phyloP scores from a whole-genome alignment of 2,888 invertebrate genomes.

The Dorcus hopei region DNA sequence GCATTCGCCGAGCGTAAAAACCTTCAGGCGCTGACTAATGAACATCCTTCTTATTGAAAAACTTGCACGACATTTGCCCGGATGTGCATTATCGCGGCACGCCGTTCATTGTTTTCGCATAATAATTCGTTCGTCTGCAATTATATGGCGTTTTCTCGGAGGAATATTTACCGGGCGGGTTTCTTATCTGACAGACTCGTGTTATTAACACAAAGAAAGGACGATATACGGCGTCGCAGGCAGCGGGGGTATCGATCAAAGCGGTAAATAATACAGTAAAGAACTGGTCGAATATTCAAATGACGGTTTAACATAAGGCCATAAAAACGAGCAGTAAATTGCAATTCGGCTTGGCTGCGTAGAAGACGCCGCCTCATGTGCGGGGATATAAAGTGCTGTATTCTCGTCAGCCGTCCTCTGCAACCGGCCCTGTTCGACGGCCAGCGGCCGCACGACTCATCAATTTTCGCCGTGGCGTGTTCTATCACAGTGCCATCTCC shows the following conservation, averaged over 20 bases:
- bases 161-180: too few species aligned
- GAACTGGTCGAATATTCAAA: conserved; percentile 23
- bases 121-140: too few species aligned
- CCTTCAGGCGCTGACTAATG: conserved; percentile 15
- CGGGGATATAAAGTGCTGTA: too few species aligned
- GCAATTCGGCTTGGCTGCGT: conserved; percentile 34
- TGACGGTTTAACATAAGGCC: conserved; percentile 19
- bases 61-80: not conserved
- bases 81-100: not conserved
- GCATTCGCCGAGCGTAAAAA: not conserved
- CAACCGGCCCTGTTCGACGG: conserved; percentile 15
- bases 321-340: conserved; percentile 36
- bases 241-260: conserved; percentile 13
- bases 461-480: conserved; percentile 49
- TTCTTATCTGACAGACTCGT: too few species aligned
- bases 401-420: conserved; percentile 1
- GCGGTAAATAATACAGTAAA: conserved; percentile 23
- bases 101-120: too few species aligned
- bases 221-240: too few species aligned
- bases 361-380: conserved; percentile 12
- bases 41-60: conserved; percentile 14
- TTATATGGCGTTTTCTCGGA: too few species aligned
- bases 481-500: conserved; percentile 52
- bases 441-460: conserved; percentile 36
- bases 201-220: too few species aligned